Percentiles rank a stretch among this genome's conserved stretches.
These are phyloP conservation scores for Aquatica leii DNA, from an alignment of 2,888 invertebrate genomes.

Conservation along the genomic window DNA sequence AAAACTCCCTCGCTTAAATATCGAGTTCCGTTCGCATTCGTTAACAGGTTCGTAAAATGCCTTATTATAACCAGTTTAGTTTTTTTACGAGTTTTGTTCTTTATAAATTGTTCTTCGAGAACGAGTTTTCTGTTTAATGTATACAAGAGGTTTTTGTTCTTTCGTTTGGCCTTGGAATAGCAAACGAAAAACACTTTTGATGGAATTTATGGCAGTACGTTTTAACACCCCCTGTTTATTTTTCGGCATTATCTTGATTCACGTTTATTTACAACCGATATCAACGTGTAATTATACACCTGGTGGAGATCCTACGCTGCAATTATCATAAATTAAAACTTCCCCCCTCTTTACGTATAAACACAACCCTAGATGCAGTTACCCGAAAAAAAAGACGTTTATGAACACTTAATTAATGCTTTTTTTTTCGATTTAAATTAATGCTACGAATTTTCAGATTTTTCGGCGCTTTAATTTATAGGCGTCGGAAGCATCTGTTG, in stretches of 20 bases:
- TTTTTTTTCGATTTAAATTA: too few relatives aligned
- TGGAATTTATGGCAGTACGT: too few relatives aligned
- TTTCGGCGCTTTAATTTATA: too few relatives aligned
- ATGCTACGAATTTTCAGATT: too few relatives aligned
- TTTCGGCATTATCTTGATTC: slow-evolving; percentile 45
- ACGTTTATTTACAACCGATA: slow-evolving; percentile 49
- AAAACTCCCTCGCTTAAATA: slow-evolving; percentile 32
- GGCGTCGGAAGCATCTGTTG: too few relatives aligned
- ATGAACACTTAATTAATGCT: too few relatives aligned
- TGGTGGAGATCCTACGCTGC: slow-evolving; percentile 46
- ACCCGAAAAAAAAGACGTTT: too few relatives aligned
- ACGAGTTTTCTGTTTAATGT: slow-evolving; percentile 44
- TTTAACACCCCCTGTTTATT: slow-evolving; percentile 38
- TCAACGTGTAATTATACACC: slow-evolving; percentile 51
- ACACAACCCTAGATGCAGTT: too few relatives aligned
- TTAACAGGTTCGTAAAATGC: slow-evolving; percentile 43
- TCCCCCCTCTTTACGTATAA: too few relatives aligned
- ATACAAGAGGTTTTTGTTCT: slow-evolving; percentile 40
- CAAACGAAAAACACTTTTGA: slow-evolving; percentile 21
- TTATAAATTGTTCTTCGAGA: slow-evolving; percentile 46
- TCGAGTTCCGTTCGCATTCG: slow-evolving; percentile 36
- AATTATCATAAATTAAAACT: slow-evolving; percentile 56
- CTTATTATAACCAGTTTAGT: slow-evolving; percentile 49
- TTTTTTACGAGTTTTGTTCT: slow-evolving; percentile 41
- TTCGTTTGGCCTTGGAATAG: slow-evolving; percentile 38